Base-by-base conservation (phyloP, 2,797 vertebrate species). In the Sebastolobus alascanus region DNA sequence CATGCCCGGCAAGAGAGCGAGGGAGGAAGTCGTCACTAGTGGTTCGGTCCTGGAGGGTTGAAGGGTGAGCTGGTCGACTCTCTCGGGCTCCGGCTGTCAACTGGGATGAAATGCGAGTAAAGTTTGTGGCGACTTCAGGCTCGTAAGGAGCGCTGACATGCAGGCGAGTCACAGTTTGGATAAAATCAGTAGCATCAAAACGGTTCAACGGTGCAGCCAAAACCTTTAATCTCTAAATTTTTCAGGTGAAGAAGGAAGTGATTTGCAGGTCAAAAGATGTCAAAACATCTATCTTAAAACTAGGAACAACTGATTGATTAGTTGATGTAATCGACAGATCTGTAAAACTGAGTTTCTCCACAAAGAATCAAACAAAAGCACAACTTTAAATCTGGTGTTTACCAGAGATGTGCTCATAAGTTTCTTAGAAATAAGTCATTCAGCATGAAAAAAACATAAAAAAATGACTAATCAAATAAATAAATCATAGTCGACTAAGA, bases 41-140 rank as follows among this genome's bases (percentile, higher is more conserved):
- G 11, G 18, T 68, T 66, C 27, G 82, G 86, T 40, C 84, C 84
- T 5, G 25, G 72, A 77, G 86, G 86, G 66, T 2, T 79, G 82
- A 77, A 72, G 77, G 86, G 67, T 27, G 70, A 43, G 2, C 73
- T 33, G 85, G 82, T 82, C 37, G 2, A 54, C 18, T 0, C 29
- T 73, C 35, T 52, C 38, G 1, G 27, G 27, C 63, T 31, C 31
- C 7, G 14, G 14, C 46, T 67, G 72, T 43, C 68, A 52, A 2
- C 31, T 22, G 16, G 22, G 35, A 69, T 68, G 3, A 25, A 61
- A 54, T 27, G 58, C 1, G 2, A 67, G n/a, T 10, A 0, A 27
- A 43, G 35, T 22, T 67, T 65, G n/a, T 50, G 54, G 33, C 35
- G n/a, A 9, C 22, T 9, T 60, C 2, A 33, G 27, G 55, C 27